Base-by-base conservation (phyloP, 2,797 vertebrate genomes). In the Neomorphus geoffroyi region DNA sequence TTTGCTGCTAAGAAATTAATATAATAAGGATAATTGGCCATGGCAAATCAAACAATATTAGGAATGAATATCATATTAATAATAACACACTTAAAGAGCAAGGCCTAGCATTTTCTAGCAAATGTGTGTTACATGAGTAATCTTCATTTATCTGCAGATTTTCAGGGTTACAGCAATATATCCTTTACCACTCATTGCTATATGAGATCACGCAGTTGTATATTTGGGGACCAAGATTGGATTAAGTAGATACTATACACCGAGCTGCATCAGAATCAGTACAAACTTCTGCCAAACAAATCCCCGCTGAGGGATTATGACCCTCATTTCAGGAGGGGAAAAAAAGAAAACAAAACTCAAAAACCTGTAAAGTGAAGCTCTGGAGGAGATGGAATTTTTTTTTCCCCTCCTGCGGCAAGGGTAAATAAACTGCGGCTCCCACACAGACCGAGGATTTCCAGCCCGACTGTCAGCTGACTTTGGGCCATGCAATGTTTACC, bases 1-100 rank as follows among this genome's bases (percentile, higher is more conserved):
- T 58, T 83, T 89, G 39, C 78, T 94, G 18, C 64, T 61, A 87
- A 92, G 90, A 91, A 91, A 94, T 94, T 92, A 84, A 61, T 90
- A 87, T 80, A 37, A 37, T 69, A 78, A 84, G 41, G 30, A 85
- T 92, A 94, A 92, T 86, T 87, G 88, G 57, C 50, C 65, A 18
- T 27, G 54, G 61, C 50, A 94, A 94, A 82, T 95, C 80, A 91
- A 93, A 93, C 62, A 86, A 45, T 7, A 43, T 72, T 74, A 85
- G 46, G 71, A 91, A 89, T 80, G 30, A 88, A 61, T 62, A 89
- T 56, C 53, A 45, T 78, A 78, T 56, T 73, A 92, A 85, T 61
- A 87, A 86, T 62, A 65, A 51, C 57, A 83, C 46, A 84, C 74
- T 88, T 86, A 57, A 88, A 57, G 37, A 94, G 41, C 71, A 85